Base-by-base conservation (phyloP, 2,113 vertebrate species). In the Machaerirhynchus nigripectus region DNA sequence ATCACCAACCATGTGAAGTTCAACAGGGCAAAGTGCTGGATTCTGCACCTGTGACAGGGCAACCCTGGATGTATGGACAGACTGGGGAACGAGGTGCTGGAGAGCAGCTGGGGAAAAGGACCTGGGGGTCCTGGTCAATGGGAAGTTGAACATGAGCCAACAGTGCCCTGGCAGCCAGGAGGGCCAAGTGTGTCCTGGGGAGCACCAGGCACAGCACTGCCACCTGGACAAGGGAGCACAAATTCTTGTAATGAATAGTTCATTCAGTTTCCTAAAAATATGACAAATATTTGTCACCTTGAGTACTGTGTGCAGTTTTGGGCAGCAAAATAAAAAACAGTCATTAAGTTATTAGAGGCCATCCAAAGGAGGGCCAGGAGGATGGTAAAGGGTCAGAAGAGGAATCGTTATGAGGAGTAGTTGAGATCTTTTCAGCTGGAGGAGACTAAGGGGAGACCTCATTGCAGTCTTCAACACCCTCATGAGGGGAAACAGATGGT, bases 171-270 rank as follows among this genome's bases (percentile, higher is more conserved):
- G 59, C 11, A 75, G 59, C 70, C 20, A 5, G 24, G 30, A 56
- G 35, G 10, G 24, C 1, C 50, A 40, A 1, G 3, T 2, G 3
- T 56, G 39, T 39, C 22, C 49, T 46, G n/a, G 14, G 27, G 10
- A 2, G 15, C 15, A 5, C 3, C 50, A 40, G 30, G 42, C n/a
- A 19, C 10, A 28, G 8, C 40, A 56, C 6, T 0, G 0, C 6
- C 35, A 67, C 9, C 20, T 9, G 15, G 31, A 7, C 42, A 44
- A 59, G 28, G 24, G 26, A 44, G 14, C 10, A 65, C 6, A 65
- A 26, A 49, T 35, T 57, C 30, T 65, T 13, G 15, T n/a, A n/a
- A 40, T 20, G 20, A 24, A 35, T 20, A n/a, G 16, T 30, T 65
- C 19, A 5, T n/a, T 56, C 8, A 5, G 35, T 49, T 75, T 65